Base-by-base conservation (phyloP, 2,888 invertebrate species). In the Frankliniella fusca region DNA sequence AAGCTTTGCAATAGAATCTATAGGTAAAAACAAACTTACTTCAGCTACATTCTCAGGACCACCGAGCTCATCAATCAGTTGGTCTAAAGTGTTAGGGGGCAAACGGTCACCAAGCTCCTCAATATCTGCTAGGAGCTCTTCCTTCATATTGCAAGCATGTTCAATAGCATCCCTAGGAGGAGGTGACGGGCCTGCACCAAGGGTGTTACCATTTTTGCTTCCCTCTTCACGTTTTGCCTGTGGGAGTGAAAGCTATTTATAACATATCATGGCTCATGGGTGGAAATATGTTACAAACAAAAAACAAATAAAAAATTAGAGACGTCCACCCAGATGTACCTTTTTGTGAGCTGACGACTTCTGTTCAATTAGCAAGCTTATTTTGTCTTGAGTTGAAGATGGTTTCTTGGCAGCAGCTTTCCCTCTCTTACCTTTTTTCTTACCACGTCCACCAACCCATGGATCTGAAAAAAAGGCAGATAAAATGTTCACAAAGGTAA, bases 11-110 rank as follows among this genome's bases (percentile, higher is more conserved):
- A 70, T 38, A 27, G 38, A 50, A 80, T 79, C 79, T 11, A 28
- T 27, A 70, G n/a, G n/a, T n/a, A 81, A 23, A 28, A 48, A 81
- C 49, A 82, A 27, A 84, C 83, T 83, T 83, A 93, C 93, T 91
- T 99, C 99, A 0, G 99, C 99, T 0, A 99, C 99, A 89, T 96
- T 96, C 85, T 98, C 97, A 0, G 98, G 96, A 1, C 99, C 99
- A 81, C 99, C 99, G 15, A 99, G 91, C 87, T 98, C 97, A 89
- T 99, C 99, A 84, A 99, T 99, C 18, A 99, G 91, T 88, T 99
- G 98, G 91, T 99, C 99, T 80, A 99, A 90, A 0, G 99, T 98
- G 89, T 99, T 99, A 70, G 98, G 95, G 10, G 99, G 99, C 85
- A 99, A 90, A 38, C 92, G 91, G 0, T 94, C 93, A 9, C 98